Evolutionary conservation across 2,113 vertebrate species (phyloP), one percentile per base, ranked within the genome.

Genomic region (Marmota monax): DNA sequence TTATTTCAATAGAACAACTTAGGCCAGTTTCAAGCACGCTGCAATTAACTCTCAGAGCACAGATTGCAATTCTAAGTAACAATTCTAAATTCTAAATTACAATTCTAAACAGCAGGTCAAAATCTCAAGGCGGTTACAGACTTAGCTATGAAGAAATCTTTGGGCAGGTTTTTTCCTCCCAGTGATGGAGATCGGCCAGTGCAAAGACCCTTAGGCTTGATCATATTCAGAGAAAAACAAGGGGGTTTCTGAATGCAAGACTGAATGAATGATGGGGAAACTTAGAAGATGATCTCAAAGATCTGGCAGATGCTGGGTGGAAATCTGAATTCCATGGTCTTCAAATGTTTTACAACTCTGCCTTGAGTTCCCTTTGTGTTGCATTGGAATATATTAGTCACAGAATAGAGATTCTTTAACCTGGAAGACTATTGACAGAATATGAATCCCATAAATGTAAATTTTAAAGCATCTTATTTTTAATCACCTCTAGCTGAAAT

Each of bases 1-100:
- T 94, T 69, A 94, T 86, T 96, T 91, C n/a, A 86, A 6, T 7
- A 70, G 76, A 84, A 84, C 34, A 67, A 18, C 39, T 90, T 77
- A 63, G 73, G 61, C 58, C 56, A 65, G 34, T 70, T 79, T 37
- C 67, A 78, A 69, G 25, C 27, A 34, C 72, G 25, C 45, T 73
- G 53, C 51, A 42, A 61, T 86, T n/a, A 97, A 92, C 11, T 79
- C 13, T 79, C 32, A 84, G 14, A 88, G 58, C 39, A 67, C 20
- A 95, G 78, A 92, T 10, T 84, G 34, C 27, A 93, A 51, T 87
- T 96, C 29, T 22, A 69, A 92, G 48, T 65, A 56, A 42, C 48
- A 92, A 69, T 25, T 95, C 67, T 74, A 73, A 92, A 61, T 77
- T 88, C 37, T 25, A 70, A 77, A 70, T 70, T 53, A 12, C 12